These are phyloP conservation scores for Trichosurus vulpecula DNA, from an alignment of 2,797 vertebrate genomes.

Conservation along the genomic window DNA sequence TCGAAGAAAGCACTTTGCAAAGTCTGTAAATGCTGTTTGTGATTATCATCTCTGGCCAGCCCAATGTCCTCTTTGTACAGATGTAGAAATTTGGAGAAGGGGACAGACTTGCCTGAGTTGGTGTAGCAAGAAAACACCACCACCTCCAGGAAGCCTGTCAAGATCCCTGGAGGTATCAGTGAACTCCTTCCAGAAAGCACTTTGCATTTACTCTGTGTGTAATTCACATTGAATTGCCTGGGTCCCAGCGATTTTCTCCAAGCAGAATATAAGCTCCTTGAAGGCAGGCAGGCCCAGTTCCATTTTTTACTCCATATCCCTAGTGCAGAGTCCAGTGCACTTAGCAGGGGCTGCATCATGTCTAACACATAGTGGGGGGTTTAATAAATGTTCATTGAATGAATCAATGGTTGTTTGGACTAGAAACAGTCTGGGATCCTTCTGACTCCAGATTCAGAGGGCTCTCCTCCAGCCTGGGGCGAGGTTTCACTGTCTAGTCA, in stretches of 20 bases:
- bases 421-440: background rate
- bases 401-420: background rate
- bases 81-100: background rate
- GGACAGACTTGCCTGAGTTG: background rate
- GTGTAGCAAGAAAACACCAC: background rate
- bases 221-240: background rate
- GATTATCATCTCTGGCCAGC: fast-evolving
- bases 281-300: too few species aligned
- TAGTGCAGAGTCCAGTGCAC: background rate
- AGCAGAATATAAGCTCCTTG: background rate
- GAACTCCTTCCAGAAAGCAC: background rate
- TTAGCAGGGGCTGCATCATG: background rate
- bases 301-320: background rate
- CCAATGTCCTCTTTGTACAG: background rate
- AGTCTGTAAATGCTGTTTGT: background rate
- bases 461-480: too few species aligned
- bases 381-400: background rate
- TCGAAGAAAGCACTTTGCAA: background rate
- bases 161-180: background rate
- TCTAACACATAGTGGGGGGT: background rate
- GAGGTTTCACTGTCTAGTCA: background rate
- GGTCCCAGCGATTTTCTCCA: background rate
- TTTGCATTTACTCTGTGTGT: background rate
- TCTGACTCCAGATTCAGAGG: background rate
- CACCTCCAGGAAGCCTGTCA: background rate